A percentile compares a stretch with the other conserved stretches of the same genome.
These are phyloP conservation scores for Etheostoma perlongum DNA, from an alignment of 2,797 vertebrate species.

Conservation along the genomic window DNA sequence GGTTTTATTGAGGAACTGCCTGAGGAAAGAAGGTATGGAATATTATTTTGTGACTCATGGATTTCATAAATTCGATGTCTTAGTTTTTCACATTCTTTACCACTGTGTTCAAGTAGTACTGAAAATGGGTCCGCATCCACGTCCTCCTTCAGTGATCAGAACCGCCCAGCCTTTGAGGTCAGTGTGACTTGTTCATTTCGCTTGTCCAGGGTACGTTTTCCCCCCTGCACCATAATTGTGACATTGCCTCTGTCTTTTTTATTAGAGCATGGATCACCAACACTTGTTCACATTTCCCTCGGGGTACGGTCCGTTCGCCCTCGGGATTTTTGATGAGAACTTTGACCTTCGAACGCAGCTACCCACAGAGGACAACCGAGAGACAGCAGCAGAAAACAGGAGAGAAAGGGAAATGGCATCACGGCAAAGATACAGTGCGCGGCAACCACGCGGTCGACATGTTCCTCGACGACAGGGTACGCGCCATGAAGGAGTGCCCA, in stretches of 20 bases:
- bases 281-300: constrained; percentile 93
- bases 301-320: constrained; percentile 92
- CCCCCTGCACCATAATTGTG: constrained; percentile 10
- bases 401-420: constrained; percentile 93
- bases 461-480: constrained; percentile 89
- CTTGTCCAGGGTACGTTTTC: background rate
- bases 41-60: background rate
- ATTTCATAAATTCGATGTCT: background rate
- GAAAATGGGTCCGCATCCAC: constrained; percentile 90
- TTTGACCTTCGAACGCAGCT: constrained; percentile 90
- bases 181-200: constrained; percentile 40
- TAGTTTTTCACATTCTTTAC: constrained; percentile 3
- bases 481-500: constrained; percentile 94
- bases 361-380: constrained; percentile 89
- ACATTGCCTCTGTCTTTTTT: constrained; percentile 34
- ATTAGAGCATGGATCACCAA: constrained; percentile 91
- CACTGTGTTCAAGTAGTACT: constrained; percentile 75
- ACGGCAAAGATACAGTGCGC: constrained; percentile 89
- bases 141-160: constrained; percentile 86
- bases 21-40: constrained; percentile 89
- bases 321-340: constrained; percentile 95
- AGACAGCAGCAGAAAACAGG: constrained; percentile 86
- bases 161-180: constrained; percentile 91
- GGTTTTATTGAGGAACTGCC: constrained; percentile 96
- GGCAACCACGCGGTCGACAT: constrained; percentile 93